These are phyloP conservation scores for Acrossocheilus wenchowensis DNA, from an alignment of 2,797 vertebrate genomes.

Conservation along the genomic window DNA sequence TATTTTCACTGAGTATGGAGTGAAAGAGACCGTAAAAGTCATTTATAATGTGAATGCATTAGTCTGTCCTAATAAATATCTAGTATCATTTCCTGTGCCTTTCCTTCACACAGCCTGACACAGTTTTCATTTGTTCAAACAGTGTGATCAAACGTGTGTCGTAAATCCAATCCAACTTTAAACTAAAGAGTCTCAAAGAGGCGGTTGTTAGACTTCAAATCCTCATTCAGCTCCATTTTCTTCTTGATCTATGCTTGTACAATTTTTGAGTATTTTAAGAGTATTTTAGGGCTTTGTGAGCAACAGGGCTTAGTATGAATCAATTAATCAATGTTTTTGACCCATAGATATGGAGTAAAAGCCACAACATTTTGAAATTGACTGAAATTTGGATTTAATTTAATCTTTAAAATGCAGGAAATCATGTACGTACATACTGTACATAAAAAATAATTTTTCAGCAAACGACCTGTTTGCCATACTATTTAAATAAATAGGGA, in stretches of 20 bases:
- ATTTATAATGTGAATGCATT: not conserved
- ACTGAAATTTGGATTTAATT: not conserved
- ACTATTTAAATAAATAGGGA: not conserved
- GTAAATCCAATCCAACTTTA: not conserved
- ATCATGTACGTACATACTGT: not conserved
- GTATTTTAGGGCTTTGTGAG: conserved; percentile 20
- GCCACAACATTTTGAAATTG: not conserved
- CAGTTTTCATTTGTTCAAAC: not conserved
- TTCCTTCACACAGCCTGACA: not conserved
- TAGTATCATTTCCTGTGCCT: not conserved
- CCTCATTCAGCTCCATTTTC: not conserved
- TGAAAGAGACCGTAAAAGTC: not conserved
- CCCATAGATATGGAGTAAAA: not conserved
- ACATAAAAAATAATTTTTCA: no score
- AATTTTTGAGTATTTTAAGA: not conserved
- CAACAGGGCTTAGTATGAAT: not conserved
- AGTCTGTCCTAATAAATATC: not conserved
- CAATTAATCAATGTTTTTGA: not conserved
- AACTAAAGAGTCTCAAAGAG: not conserved
- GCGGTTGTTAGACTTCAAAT: not conserved
- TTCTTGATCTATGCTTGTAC: not conserved
- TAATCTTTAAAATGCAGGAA: not conserved
- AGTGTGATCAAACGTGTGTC: not conserved
- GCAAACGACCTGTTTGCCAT: not conserved
- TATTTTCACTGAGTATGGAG: not conserved